A percentile compares a stretch with the other conserved stretches of the same genome.
phyloP scores from a whole-genome alignment of 2,797 vertebrate genomes.

The Crocodylus rhombifer region DNA sequence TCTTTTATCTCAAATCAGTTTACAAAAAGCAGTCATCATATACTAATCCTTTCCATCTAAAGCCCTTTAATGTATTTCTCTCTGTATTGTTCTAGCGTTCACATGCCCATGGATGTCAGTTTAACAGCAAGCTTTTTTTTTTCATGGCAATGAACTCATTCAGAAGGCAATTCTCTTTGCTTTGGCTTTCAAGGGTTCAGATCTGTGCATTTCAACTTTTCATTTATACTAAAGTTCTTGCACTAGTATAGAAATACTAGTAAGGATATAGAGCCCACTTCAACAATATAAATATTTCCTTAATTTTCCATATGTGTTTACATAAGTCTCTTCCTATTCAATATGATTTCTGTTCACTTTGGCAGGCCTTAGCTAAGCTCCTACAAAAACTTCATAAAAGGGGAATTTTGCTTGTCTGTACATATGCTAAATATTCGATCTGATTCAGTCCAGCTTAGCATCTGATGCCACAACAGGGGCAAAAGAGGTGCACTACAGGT shows the following conservation, averaged over 20 bases:
- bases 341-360: too few species aligned
- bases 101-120: neutral
- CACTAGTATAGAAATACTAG: neutral
- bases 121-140: neutral
- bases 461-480: too few species aligned
- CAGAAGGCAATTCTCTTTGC: neutral
- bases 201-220: neutral
- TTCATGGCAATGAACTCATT: constrained; percentile 33
- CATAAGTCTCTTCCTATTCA: neutral
- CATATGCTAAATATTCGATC: too few species aligned
- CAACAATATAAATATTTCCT: neutral
- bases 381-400: too few species aligned
- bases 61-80: constrained; percentile 32
- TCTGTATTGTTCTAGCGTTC: constrained; percentile 22
- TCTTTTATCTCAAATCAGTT: constrained; percentile 54
- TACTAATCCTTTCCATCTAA: constrained; percentile 48
- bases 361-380: too few species aligned
- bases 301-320: neutral
- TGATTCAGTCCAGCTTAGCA: too few species aligned
- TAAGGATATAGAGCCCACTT: neutral
- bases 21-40: constrained; percentile 62
- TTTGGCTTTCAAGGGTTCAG: constrained; percentile 13
- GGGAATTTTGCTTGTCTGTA: too few species aligned
- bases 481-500: too few species aligned
- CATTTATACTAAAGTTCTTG: neutral